These are phyloP conservation scores for Lasioglossum zephyrum DNA, from an alignment of 2,888 invertebrate genomes.

Conservation along the genomic window DNA sequence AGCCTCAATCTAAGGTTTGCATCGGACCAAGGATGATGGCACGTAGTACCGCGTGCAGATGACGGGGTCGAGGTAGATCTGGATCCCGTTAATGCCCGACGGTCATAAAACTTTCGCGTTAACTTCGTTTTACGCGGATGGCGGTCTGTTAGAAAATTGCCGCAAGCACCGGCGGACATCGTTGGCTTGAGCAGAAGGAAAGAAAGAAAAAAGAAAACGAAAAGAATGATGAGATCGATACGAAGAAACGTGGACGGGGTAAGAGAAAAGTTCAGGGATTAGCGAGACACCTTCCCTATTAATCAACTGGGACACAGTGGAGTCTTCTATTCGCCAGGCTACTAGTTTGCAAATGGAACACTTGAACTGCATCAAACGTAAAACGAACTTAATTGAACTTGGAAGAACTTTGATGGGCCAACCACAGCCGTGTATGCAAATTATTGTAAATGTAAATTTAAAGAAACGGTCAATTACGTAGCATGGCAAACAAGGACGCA, in stretches of 20 bases:
- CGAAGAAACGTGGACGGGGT: background rate
- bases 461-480: background rate
- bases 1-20: conserved; percentile 3
- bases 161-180: background rate
- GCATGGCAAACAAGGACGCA: background rate
- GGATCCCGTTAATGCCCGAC: conserved; percentile 20
- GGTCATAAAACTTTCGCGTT: conserved; percentile 30
- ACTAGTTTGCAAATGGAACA: background rate
- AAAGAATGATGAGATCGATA: conserved; percentile 16
- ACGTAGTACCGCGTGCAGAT: background rate
- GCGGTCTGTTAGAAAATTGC: conserved; percentile 15
- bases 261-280: background rate
- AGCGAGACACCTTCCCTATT: conserved; percentile 13
- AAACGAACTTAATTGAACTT: background rate
- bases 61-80: conserved; percentile 5
- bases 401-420: background rate
- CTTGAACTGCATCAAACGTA: background rate
- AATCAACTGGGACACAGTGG: background rate
- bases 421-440: background rate
- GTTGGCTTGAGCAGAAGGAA: background rate
- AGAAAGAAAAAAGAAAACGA: background rate
- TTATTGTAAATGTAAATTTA: background rate
- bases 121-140: conserved; percentile 20
- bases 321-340: background rate
- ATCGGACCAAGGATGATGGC: background rate